Evolutionary conservation across 2,888 invertebrate species (phyloP).

Genomic region (Drosophila fungiperda): DNA sequence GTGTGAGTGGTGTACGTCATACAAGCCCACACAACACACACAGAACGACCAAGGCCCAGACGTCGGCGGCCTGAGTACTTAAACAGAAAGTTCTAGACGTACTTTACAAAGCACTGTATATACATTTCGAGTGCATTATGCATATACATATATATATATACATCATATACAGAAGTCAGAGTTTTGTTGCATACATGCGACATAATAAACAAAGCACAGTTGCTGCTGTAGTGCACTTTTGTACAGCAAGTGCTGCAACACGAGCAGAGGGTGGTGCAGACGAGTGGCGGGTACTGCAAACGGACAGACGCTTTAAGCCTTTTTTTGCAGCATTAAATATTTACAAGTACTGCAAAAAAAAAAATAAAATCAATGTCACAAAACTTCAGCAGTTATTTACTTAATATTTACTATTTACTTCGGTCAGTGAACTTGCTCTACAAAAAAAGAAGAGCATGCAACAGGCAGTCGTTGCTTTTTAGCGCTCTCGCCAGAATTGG

Average conservation of each 20-base stretch:
- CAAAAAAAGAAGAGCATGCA: slow-evolving; percentile 12
- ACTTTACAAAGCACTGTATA: slow-evolving; percentile 28
- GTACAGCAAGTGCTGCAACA: slow-evolving; percentile 30
- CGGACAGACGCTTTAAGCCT: slow-evolving; percentile 27
- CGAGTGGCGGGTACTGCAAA: not conserved
- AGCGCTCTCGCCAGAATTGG: slow-evolving; percentile 7
- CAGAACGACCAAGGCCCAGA: slow-evolving; percentile 52
- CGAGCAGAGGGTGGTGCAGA: not conserved
- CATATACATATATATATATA: slow-evolving; percentile 2
- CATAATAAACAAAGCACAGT: slow-evolving; percentile 74
- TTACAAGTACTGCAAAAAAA: slow-evolving; percentile 53
- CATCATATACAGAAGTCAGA: slow-evolving; percentile 3
- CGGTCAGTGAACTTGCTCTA: slow-evolving; percentile 66
- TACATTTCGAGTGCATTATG: slow-evolving; percentile 16
- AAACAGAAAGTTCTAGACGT: slow-evolving; percentile 72
- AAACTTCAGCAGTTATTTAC: slow-evolving; percentile 33
- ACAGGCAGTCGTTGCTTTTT: slow-evolving; percentile 36
- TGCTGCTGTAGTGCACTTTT: slow-evolving; percentile 68
- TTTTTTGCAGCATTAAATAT: slow-evolving; percentile 71
- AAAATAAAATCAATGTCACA: slow-evolving; percentile 62
- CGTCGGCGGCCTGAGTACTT: slow-evolving; percentile 58
- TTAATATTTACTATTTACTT: slow-evolving; percentile 5
- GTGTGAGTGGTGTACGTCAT: slow-evolving; percentile 4
- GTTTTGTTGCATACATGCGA: slow-evolving; percentile 52
- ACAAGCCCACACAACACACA: slow-evolving; percentile 20